Base-by-base conservation (phyloP, 2,888 invertebrate genomes). In the Scaptomyza caliginosa region DNA sequence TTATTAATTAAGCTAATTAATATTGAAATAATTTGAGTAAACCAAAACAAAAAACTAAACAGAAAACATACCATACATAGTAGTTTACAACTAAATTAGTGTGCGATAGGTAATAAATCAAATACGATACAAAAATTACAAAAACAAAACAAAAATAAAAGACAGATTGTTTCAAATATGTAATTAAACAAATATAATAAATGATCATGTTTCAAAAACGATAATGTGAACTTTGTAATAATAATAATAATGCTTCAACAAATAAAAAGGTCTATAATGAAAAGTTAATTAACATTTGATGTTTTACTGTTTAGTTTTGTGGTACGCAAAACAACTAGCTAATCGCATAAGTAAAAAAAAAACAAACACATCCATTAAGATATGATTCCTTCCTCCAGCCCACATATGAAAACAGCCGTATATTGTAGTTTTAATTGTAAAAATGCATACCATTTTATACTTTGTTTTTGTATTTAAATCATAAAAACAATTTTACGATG, bases 401-500 rank as follows among this genome's bases (percentile, higher is more conserved):
- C 50, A 24, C 7, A 32, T 48, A 58, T 48, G 17, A 59, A 60
- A 70, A 50, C 23, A 56, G 36, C 42, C 28, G n/a, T 42, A 30
- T 16, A 30, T 51, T 62, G 36, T 62, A 40, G 45, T 66, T 77
- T 68, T 67, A 72, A 66, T 65, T 79, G 56, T 80, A 79, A 79
- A 79, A 79, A 79, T 77, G 81, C 74, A 57, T 74, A 68, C 55
- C 55, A 67, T 62, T 78, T 65, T 81, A 74, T 80, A 70, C 64
- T 67, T 66, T 62, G 57, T 58, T 74, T 81, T 82, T 77, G 71
- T 77, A 75, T 81, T 86, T 77, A 81, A 83, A 83, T 84, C 85
- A 83, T 83, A 83, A 86, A 82, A 83, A 86, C 82, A 84, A 81
- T 75, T 86, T 86, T 83, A 83, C 73, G 86, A 86, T 78, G 66